Evolutionary conservation across 2,797 vertebrate species (phyloP).

Genomic region (Adrianichthys oophorus): DNA sequence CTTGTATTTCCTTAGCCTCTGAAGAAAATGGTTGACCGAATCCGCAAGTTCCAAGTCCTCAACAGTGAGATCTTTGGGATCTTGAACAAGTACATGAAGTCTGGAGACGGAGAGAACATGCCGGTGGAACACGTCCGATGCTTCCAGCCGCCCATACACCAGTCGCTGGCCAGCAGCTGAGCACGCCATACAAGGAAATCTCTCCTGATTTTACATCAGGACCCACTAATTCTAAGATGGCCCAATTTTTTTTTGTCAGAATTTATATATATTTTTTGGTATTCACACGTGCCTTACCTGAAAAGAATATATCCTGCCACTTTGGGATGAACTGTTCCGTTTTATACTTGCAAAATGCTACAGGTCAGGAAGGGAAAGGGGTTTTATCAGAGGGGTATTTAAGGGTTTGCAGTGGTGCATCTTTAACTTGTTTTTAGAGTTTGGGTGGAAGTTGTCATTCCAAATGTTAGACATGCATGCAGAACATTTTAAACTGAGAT

Average conservation of each 20-base stretch:
- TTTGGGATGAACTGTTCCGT: constrained; percentile 72
- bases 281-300: constrained; percentile 82
- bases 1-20: constrained; percentile 79
- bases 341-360: constrained; percentile 64
- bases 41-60: constrained; percentile 95
- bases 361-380: constrained; percentile 55
- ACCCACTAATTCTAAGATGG: constrained; percentile 43
- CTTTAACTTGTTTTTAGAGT: constrained; percentile 43
- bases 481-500: constrained; percentile 61
- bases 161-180: constrained; percentile 96
- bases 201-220: constrained; percentile 28
- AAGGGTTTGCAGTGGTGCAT: constrained; percentile 75
- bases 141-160: constrained; percentile 98
- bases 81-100: constrained; percentile 96
- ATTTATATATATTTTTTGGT: constrained; percentile 49
- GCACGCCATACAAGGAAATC: constrained; percentile 43
- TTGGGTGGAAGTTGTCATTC: constrained; percentile 58
- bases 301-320: constrained; percentile 59
- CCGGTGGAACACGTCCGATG: constrained; percentile 97
- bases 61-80: constrained; percentile 96
- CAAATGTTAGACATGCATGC: constrained; percentile 68
- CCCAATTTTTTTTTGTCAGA: constrained; percentile 42
- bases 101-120: constrained; percentile 92
- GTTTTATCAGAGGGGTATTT: constrained; percentile 78
- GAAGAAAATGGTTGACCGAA: constrained; percentile 99